phyloP scores from a whole-genome alignment of 2,888 invertebrate species.

The Stenodera caucasica region DNA sequence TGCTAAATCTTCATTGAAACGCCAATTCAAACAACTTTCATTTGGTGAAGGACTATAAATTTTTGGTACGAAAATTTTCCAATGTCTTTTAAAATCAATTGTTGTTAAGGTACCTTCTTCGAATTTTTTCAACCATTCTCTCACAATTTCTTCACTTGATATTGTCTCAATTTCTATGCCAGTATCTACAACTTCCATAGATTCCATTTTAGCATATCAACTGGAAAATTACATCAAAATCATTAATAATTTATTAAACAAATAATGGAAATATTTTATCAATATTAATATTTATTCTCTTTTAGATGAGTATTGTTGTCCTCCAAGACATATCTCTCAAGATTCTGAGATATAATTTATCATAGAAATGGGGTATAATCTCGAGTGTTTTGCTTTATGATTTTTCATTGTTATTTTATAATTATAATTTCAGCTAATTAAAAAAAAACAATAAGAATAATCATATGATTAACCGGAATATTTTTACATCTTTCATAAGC shows the following conservation, averaged over 20 bases:
- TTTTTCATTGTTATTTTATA: no score
- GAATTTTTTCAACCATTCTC: conserved; percentile 66
- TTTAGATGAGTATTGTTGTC: no score
- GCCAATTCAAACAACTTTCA: conserved; percentile 72
- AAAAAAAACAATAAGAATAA: no score
- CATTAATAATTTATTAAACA: no score
- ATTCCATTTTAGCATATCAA: conserved; percentile 34
- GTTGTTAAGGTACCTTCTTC: conserved; percentile 62
- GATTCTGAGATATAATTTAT: no score
- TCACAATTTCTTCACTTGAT: conserved; percentile 52
- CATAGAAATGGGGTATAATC: no score
- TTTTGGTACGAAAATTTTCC: conserved; percentile 73
- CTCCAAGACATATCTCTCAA: no score
- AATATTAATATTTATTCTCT: background rate
- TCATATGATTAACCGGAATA: no score
- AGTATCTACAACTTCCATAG: conserved; percentile 23
- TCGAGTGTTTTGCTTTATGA: no score
- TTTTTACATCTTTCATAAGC: no score
- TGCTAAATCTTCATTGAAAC: conserved; percentile 73
- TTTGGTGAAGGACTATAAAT: conserved; percentile 72
- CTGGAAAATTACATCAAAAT: conserved; percentile 13
- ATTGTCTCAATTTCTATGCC: conserved; percentile 31
- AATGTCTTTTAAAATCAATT: conserved; percentile 69
- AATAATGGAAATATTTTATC: conserved; percentile 1
- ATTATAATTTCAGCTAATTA: no score